Percentiles rank a stretch among this genome's conserved stretches.
Conservation (phyloP, 2,888 invertebrate species). For the Conus canariensis region DNA sequence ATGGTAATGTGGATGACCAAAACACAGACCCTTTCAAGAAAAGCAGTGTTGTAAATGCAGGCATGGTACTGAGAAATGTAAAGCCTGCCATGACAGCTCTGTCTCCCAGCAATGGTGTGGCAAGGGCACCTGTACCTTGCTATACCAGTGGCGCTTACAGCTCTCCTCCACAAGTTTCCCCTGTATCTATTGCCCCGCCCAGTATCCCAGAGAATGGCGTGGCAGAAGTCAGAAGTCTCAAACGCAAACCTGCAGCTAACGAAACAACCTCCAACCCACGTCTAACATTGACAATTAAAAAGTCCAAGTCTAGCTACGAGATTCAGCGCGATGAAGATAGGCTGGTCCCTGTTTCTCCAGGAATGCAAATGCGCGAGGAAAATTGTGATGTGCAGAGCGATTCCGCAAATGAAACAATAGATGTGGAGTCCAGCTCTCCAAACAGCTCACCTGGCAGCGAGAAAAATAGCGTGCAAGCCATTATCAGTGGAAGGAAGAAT, state of each 20-base stretch:
- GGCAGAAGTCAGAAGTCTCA: background rate
- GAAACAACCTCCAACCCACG: background rate
- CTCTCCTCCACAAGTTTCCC: background rate
- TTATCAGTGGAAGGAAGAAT: conserved; percentile 1
- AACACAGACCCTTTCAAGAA: background rate
- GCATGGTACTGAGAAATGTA: background rate
- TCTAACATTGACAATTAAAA: conserved; percentile 25
- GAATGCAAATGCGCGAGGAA: conserved; percentile 24
- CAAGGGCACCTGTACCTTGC: background rate
- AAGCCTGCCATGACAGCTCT: background rate
- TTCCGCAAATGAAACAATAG: conserved; percentile 44
- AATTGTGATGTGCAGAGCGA: conserved; percentile 45
- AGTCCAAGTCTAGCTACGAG: conserved; percentile 32
- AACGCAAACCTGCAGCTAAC: background rate
- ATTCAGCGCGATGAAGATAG: conserved; percentile 2
- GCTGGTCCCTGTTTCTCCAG: background rate
- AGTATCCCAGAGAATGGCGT: conserved; percentile 1
- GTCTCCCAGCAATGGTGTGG: background rate
- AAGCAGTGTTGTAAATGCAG: too few species aligned
- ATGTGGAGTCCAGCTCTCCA: conserved; percentile 44
- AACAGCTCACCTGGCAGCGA: conserved; percentile 45
- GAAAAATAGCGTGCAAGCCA: conserved; percentile 41
- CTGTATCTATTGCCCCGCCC: background rate
- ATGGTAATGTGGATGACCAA: background rate
- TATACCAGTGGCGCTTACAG: background rate